Percentiles rank a stretch among this genome's conserved stretches.
Conservation (phyloP, 2,113 vertebrate species). For the Pristiophorus japonicus region DNA sequence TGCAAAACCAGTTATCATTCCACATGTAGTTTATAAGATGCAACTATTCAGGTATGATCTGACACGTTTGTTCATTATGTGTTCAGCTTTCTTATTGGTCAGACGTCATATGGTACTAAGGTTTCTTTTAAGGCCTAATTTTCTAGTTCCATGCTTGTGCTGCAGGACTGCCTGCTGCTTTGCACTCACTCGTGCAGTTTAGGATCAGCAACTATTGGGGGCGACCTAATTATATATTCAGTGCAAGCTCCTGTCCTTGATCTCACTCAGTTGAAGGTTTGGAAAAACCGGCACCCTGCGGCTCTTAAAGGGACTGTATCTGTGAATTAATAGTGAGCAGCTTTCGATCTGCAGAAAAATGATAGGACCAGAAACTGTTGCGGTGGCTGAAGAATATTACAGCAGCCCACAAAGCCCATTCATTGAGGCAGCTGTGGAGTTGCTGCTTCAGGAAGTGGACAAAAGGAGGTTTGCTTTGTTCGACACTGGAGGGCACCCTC, state of each 20-base stretch:
- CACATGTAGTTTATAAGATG: background rate
- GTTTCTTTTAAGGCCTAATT: background rate
- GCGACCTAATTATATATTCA: background rate
- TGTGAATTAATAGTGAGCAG: background rate
- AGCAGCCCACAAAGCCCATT: too few species aligned
- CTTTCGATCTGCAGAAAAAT: too few species aligned
- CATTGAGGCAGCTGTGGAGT: too few species aligned
- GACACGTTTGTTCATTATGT: background rate
- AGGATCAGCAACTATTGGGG: background rate
- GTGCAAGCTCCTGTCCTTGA: background rate
- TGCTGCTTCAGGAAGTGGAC: too few species aligned
- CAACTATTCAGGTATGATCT: background rate
- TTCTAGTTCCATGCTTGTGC: background rate
- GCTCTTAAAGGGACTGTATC: background rate
- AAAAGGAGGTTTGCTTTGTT: background rate
- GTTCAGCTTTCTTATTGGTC: background rate
- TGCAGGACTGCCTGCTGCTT: background rate
- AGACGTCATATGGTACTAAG: background rate
- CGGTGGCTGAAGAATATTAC: background rate
- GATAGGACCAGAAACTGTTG: too few species aligned
- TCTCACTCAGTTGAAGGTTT: background rate
- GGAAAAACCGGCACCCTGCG: background rate
- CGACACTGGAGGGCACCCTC: background rate
- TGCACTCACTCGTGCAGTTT: background rate
- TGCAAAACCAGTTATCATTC: background rate